A percentile compares a stretch with the other conserved stretches of the same genome.
phyloP scores from a whole-genome alignment of 2,888 invertebrate genomes.

The Brenthis ino region DNA sequence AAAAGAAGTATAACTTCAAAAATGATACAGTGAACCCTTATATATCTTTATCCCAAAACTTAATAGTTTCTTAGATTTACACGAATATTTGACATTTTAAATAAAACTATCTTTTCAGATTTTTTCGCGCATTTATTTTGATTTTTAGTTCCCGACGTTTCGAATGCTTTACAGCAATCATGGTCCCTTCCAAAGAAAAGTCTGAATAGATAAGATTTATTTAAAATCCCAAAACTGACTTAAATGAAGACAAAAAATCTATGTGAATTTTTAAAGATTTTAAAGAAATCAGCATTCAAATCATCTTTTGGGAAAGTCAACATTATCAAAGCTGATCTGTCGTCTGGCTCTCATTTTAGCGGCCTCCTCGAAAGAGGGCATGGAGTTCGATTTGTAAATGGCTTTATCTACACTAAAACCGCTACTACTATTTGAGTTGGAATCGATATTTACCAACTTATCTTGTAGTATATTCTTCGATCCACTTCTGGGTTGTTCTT shows the following conservation, averaged over 20 bases:
- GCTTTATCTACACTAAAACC: slow-evolving; percentile 60
- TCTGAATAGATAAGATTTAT: neutral
- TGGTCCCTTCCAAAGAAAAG: no score
- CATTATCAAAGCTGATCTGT: slow-evolving; percentile 84
- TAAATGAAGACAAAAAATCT: neutral
- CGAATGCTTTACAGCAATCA: no score
- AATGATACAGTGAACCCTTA: no score
- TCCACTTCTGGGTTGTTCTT: slow-evolving; percentile 60
- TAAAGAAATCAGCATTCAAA: slow-evolving; percentile 32
- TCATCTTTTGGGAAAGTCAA: slow-evolving; percentile 77
- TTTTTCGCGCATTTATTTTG: no score
- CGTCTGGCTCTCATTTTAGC: slow-evolving; percentile 80
- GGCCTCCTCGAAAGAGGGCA: slow-evolving; percentile 74
- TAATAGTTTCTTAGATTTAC: no score
- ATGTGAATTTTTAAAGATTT: neutral
- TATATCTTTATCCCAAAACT: no score
- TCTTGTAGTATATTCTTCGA: slow-evolving; percentile 76
- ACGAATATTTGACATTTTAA: no score
- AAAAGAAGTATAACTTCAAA: no score
- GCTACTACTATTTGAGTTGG: slow-evolving; percentile 66
- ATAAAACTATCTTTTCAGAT: no score
- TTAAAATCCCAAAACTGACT: neutral
- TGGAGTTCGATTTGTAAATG: slow-evolving; percentile 69
- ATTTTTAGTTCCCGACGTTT: no score
- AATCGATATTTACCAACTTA: slow-evolving; percentile 72